A percentile compares a stretch with the other conserved stretches of the same genome.
Conservation (phyloP, 1,140 invertebrate species). For the Philaenus spumarius region DNA sequence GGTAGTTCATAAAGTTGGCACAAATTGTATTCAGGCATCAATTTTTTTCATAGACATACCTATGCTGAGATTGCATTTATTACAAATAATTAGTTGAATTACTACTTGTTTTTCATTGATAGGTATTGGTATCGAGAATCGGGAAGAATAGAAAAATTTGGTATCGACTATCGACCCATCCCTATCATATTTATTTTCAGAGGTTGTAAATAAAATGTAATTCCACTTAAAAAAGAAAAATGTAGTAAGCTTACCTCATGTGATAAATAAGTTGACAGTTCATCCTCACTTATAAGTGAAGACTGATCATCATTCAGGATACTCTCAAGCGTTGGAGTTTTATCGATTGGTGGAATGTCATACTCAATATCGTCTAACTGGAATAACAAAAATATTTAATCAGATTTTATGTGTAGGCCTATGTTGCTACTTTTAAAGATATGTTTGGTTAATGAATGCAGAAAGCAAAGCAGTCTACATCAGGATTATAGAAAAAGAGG, state of each 20-base stretch:
- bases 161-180: constrained; percentile 38
- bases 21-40: too few species aligned
- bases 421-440: neutral
- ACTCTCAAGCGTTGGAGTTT: constrained; percentile 75
- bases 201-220: too few species aligned
- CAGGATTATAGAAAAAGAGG: neutral
- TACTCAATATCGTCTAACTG: constrained; percentile 77
- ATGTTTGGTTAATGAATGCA: neutral
- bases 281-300: constrained; percentile 51
- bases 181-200: too few species aligned
- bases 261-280: constrained; percentile 32
- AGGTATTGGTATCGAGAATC: too few species aligned
- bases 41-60: too few species aligned
- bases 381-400: constrained; percentile 25
- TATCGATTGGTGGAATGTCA: constrained; percentile 68
- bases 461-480: neutral
- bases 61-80: too few species aligned
- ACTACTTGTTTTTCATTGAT: constrained; percentile 40
- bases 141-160: constrained; percentile 41
- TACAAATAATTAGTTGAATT: too few species aligned
- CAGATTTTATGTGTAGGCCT: neutral
- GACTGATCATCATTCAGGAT: constrained; percentile 70
- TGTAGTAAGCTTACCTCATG: constrained; percentile 28
- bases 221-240: too few species aligned
- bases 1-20: too few species aligned